Percentiles rank a stretch among this genome's conserved stretches.
Evolutionary conservation across 2,113 vertebrate genomes (phyloP).

Genomic region (Phocoena sinus): DNA sequence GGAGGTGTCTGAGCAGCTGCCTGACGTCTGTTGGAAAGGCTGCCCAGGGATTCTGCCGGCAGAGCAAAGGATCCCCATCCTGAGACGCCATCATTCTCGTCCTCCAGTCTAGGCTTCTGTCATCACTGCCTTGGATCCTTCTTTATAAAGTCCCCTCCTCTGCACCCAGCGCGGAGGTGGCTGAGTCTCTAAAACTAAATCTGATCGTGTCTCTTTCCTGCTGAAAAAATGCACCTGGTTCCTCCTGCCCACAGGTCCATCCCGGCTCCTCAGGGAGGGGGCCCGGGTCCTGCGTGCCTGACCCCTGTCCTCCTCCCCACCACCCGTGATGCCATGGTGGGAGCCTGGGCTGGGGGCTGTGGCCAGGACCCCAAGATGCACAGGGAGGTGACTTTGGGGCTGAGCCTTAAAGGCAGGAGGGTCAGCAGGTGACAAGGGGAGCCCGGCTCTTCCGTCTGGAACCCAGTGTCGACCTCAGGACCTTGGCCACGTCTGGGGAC

Average conservation of each 20-base stretch:
- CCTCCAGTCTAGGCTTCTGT: neutral
- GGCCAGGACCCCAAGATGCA: neutral
- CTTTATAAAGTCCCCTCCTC: too few species aligned
- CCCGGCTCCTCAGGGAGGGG: neutral
- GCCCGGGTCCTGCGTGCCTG: rapidly evolving
- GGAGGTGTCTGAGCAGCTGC: neutral
- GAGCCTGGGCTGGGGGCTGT: neutral
- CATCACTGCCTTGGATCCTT: too few species aligned
- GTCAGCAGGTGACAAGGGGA: neutral
- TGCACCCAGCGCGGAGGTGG: too few species aligned
- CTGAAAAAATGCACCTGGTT: neutral
- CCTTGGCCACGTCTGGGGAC: neutral
- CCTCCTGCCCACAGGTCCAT: neutral
- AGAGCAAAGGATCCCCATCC: too few species aligned
- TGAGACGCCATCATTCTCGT: rapidly evolving
- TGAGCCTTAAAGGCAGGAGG: neutral
- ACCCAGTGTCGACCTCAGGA: neutral
- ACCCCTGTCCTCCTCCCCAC: neutral
- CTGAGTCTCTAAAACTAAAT: neutral
- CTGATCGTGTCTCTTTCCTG: neutral
- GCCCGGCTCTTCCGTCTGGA: neutral
- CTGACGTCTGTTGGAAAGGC: too few species aligned
- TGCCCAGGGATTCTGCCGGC: neutral
- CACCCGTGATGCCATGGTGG: neutral
- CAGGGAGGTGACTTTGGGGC: neutral